Base-by-base conservation (phyloP, 2,888 invertebrate genomes). In the Loripinus fragilis region DNA sequence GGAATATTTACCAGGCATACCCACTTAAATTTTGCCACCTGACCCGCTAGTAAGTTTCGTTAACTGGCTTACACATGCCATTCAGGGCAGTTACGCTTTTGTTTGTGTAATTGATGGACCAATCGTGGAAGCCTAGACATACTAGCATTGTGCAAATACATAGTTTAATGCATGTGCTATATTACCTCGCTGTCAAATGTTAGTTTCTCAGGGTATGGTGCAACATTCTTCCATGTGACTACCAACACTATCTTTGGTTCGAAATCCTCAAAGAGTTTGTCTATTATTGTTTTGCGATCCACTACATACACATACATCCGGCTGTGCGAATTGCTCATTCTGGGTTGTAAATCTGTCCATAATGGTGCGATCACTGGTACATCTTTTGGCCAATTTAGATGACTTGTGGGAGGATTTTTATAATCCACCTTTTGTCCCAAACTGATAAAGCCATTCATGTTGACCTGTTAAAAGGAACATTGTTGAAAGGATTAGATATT, bases 271-370 rank as follows among this genome's bases (percentile, higher is more conserved):
- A 33, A n/a, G 10, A 10, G 7, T 2, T 15, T 33, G 1, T 7
- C 17, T 2, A 17, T 2, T 1, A 8, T 5, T 7, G n/a, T 8
- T 25, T 5, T 25, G 25, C 25, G 3, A 5, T 15, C 48, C 7
- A 5, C 20, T 17, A 7, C 25, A 12, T 48, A 5, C 5, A 48
- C 48, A 5, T n/a, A 5, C 52, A 28, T 10, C 5, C n/a, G 25
- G 52, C n/a, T 25, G n/a, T 15, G 3, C 2, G 66, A 42, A 8
- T 64, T 42, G 3, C 30, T 38, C 15, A 35, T 23, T 0, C 38
- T 25, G 12, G 74, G 78, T n/a, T 73, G 71, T n/a, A 82, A 71
- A 23, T 82, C 78, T 5, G 81, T 41, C 81, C 81, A 82, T 0
- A 82, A 45, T 10, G 81, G 78, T 8, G 78, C 78, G 23, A 82